A percentile compares a stretch with the other conserved stretches of the same genome.
Evolutionary conservation across 2,888 invertebrate genomes (phyloP).

Genomic region (Drosophila melanosoma): DNA sequence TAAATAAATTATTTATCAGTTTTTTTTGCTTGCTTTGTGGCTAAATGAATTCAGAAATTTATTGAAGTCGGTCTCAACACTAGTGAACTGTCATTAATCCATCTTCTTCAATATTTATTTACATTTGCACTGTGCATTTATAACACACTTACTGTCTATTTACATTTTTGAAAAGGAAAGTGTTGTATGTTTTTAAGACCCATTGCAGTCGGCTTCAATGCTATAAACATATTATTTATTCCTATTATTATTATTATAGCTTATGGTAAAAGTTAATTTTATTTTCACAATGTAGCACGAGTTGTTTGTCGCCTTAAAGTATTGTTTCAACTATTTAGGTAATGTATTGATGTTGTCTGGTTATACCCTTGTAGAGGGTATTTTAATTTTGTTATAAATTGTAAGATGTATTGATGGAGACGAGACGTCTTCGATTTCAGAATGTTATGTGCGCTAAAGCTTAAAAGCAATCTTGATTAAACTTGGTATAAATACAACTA

Average conservation of each 20-base stretch:
- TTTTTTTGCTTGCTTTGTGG: neutral
- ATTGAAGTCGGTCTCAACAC: neutral
- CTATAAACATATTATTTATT: slow-evolving; percentile 15
- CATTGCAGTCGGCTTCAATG: neutral
- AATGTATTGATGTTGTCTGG: neutral
- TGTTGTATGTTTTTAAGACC: neutral
- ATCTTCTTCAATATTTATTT: neutral
- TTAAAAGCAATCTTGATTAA: neutral
- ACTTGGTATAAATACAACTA: neutral
- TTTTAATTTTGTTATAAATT: neutral
- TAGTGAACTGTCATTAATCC: neutral
- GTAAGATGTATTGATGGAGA: neutral
- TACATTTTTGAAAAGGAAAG: neutral
- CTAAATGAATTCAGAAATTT: neutral
- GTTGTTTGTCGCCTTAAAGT: slow-evolving; percentile 32
- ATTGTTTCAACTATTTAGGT: neutral
- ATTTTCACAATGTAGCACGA: slow-evolving; percentile 71
- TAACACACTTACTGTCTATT: neutral
- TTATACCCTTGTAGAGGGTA: neutral
- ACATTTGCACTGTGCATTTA: neutral
- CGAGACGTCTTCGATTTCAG: neutral
- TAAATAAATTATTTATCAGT: neutral
- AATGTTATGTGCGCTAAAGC: neutral
- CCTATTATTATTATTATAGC: slow-evolving; percentile 35
- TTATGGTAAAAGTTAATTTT: slow-evolving; percentile 69